phyloP scores from a whole-genome alignment of 92 coral and sea anemone genomes.

The Umimayanthus kanabou region DNA sequence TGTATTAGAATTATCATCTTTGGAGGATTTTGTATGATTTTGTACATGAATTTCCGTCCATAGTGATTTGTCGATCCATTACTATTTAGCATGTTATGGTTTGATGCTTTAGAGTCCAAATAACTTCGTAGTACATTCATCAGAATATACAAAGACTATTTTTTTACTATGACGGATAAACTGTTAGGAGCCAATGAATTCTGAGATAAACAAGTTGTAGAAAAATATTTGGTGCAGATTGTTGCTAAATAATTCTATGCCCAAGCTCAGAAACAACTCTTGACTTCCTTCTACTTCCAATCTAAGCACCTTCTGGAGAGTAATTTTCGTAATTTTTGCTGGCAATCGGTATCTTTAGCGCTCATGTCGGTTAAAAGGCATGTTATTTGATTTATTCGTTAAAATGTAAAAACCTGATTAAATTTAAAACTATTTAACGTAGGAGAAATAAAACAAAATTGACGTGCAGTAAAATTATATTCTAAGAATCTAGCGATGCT shows the following conservation, averaged over 20 bases:
- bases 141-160: not conserved
- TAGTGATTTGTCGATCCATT: not conserved
- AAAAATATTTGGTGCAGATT: not conserved
- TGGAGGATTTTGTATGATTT: constrained; percentile 2
- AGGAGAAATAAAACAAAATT: too few relatives aligned
- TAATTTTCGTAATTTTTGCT: too few relatives aligned
- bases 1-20: not conserved
- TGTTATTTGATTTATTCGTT: too few relatives aligned
- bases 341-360: too few relatives aligned
- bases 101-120: not conserved
- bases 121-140: not conserved
- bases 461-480: too few relatives aligned
- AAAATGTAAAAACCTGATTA: too few relatives aligned
- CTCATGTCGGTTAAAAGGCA: too few relatives aligned
- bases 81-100: too few relatives aligned
- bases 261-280: not conserved
- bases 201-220: not conserved
- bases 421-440: too few relatives aligned
- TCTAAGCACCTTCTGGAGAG: not conserved
- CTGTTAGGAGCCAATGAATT: not conserved
- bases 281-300: not conserved
- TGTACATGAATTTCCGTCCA: not conserved
- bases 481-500: too few relatives aligned
- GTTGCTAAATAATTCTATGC: not conserved
- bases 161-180: too few relatives aligned